Conservation (phyloP, 2,888 invertebrate species). For the Seladonia tumulorum region DNA sequence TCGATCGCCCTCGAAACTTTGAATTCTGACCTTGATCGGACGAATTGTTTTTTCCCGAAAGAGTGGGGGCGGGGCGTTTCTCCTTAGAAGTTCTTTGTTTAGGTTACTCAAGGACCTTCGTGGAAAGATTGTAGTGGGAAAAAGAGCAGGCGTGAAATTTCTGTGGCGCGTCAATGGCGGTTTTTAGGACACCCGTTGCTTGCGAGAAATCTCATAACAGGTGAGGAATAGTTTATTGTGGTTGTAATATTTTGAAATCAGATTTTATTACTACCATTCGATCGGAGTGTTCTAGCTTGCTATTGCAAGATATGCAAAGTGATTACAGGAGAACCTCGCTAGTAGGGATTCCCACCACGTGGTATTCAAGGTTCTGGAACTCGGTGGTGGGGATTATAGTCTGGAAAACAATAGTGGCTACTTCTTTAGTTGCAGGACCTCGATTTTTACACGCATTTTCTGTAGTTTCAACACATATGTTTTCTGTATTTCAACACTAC, state of each 20-base stretch:
- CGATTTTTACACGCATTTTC: too few relatives aligned
- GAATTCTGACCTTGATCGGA: constrained; percentile 14
- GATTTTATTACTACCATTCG: not conserved
- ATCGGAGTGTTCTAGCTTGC: not conserved
- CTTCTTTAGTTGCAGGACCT: too few relatives aligned
- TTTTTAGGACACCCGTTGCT: not conserved
- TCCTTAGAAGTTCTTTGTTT: constrained; percentile 11
- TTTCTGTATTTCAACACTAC: too few relatives aligned
- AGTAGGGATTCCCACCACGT: too few relatives aligned
- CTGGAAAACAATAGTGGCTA: too few relatives aligned
- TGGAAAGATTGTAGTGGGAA: not conserved
- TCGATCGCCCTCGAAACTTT: not conserved
- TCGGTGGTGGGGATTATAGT: too few relatives aligned
- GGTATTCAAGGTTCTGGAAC: too few relatives aligned
- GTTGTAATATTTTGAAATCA: not conserved
- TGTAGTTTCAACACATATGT: too few relatives aligned
- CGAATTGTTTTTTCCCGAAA: not conserved
- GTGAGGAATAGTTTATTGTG: not conserved
- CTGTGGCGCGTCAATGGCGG: not conserved
- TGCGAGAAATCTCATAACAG: not conserved
- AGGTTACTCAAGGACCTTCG: constrained; percentile 7
- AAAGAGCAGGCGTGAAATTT: constrained; percentile 29
- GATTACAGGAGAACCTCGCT: too few relatives aligned
- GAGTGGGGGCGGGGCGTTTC: constrained; percentile 16
- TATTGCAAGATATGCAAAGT: not conserved